Conservation (phyloP, 2,113 vertebrate genomes). For the Colossoma macropomum region DNA sequence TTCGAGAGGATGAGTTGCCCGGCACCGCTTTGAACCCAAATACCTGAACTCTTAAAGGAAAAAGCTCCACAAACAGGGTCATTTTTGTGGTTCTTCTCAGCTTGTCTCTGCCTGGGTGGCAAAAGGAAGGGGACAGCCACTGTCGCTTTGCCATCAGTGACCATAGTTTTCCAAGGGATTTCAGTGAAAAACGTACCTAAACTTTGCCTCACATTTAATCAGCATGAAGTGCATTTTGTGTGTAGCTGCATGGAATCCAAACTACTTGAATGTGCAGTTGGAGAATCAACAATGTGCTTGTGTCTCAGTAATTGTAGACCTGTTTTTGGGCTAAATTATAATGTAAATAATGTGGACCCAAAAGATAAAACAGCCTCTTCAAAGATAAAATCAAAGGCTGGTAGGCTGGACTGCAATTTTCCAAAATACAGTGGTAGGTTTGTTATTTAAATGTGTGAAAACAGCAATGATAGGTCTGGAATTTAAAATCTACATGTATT, state of each 20-base stretch:
- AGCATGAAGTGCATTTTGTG: too few species aligned
- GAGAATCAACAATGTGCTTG: background rate
- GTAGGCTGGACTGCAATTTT: background rate
- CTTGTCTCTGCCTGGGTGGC: background rate
- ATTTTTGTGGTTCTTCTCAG: background rate
- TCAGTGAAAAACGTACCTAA: too few species aligned
- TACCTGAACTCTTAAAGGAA: background rate
- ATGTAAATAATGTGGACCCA: too few species aligned
- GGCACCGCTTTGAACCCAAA: background rate
- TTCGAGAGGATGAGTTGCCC: background rate
- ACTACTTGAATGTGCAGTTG: background rate
- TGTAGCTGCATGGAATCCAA: background rate
- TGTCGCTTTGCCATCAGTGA: background rate
- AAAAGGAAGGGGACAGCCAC: background rate
- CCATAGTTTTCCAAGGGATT: background rate
- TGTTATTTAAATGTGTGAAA: background rate
- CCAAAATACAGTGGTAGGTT: background rate
- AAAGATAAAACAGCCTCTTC: background rate
- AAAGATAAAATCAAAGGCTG: background rate
- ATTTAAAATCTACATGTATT: too few species aligned
- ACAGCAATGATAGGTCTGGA: too few species aligned
- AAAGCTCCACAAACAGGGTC: background rate
- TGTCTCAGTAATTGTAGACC: background rate
- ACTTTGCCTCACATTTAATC: background rate
- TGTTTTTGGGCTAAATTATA: background rate